Evolutionary conservation across 1,140 invertebrate genomes (phyloP).

Genomic region (Nebria ingens): DNA sequence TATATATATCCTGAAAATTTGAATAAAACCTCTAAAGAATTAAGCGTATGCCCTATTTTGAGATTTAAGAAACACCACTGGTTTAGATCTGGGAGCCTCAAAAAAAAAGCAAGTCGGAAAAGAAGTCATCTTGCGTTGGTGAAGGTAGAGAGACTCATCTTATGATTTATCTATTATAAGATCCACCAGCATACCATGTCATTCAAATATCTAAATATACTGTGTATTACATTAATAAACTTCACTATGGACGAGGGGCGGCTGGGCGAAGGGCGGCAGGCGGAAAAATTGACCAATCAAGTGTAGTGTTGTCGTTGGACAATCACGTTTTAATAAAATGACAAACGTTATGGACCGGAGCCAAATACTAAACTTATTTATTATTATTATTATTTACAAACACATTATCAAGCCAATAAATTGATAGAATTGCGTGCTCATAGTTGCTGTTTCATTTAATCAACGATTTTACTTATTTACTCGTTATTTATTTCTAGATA

Average conservation of each 20-base stretch:
- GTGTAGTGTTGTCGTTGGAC: constrained; percentile 1
- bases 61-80: background rate
- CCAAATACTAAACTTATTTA: too few species aligned
- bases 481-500: too few species aligned
- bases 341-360: too few species aligned
- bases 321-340: too few species aligned
- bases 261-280: background rate
- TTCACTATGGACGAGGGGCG: background rate
- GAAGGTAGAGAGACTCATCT: background rate
- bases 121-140: background rate
- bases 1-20: too few species aligned
- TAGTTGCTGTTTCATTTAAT: too few species aligned
- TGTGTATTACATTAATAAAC: constrained; percentile 3
- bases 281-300: background rate
- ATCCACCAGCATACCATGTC: constrained; percentile 2
- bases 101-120: background rate
- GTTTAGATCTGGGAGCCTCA: background rate
- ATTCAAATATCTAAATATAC: constrained; percentile 10
- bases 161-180: constrained; percentile 9
- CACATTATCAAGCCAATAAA: too few species aligned
- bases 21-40: too few species aligned
- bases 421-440: too few species aligned
- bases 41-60: background rate
- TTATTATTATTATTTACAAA: too few species aligned
- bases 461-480: too few species aligned